Percentiles rank a stretch among this genome's conserved stretches.
phyloP scores from a whole-genome alignment of 2,888 invertebrate genomes.

The Acheta domesticus region DNA sequence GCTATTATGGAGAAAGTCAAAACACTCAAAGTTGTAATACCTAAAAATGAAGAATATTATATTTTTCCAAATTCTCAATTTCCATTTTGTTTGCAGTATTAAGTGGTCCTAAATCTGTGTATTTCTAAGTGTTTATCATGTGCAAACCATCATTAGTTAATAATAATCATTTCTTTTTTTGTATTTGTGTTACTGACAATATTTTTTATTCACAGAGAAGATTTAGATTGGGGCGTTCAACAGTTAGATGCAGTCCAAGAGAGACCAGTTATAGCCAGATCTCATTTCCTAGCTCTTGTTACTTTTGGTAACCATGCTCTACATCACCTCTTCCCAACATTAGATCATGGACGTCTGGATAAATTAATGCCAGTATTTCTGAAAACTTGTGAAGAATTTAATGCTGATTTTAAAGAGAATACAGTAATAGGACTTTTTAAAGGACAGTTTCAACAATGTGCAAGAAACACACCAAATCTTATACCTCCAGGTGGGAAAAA shows the following conservation, averaged over 20 bases:
- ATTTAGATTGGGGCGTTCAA: slow-evolving; percentile 72
- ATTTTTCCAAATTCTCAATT: no score
- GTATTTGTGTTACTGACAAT: no score
- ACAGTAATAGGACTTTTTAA: slow-evolving; percentile 60
- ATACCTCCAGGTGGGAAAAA: slow-evolving; percentile 30
- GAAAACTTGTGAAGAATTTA: slow-evolving; percentile 64
- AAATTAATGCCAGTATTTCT: slow-evolving; percentile 61
- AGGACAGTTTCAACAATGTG: slow-evolving; percentile 63
- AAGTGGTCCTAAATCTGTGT: no score
- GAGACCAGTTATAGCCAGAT: slow-evolving; percentile 63
- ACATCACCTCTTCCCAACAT: slow-evolving; percentile 76
- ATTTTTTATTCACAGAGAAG: slow-evolving; percentile 48
- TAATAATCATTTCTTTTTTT: no score
- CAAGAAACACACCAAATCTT: slow-evolving; percentile 49
- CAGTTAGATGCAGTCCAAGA: slow-evolving; percentile 73
- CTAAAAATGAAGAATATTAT: no score
- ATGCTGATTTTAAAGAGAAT: slow-evolving; percentile 47
- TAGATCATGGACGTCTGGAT: slow-evolving; percentile 70
- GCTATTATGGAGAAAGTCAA: no score
- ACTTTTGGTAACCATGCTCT: slow-evolving; percentile 74
- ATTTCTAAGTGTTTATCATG: no score
- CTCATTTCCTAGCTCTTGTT: slow-evolving; percentile 64
- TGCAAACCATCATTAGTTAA: no score
- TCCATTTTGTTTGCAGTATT: no score
- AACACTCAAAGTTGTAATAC: no score